These are phyloP conservation scores for Gopherus evgoodei DNA, from an alignment of 2,113 vertebrate genomes.

Conservation along the genomic window DNA sequence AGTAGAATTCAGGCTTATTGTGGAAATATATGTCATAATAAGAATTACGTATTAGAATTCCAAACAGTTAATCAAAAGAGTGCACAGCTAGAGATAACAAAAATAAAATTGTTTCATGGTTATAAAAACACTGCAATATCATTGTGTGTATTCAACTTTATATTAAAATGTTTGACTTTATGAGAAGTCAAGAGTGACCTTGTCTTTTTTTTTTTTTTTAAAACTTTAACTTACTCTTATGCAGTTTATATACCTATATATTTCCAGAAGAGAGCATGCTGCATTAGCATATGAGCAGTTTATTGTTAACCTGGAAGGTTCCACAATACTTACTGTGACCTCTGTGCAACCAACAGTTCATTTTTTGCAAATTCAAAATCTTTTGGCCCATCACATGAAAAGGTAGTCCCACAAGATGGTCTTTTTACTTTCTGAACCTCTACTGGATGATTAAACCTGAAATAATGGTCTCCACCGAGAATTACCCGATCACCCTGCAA, in stretches of 20 bases:
- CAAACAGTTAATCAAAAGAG: not conserved
- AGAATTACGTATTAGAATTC: not conserved
- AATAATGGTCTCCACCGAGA: slow-evolving; percentile 97
- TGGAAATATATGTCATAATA: not conserved
- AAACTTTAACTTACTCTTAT: not conserved
- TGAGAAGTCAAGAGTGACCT: not conserved
- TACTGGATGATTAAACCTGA: slow-evolving; percentile 94
- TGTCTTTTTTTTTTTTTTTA: not conserved
- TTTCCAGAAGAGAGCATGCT: not conserved
- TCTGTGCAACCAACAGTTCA: slow-evolving; percentile 90
- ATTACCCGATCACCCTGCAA: slow-evolving; percentile 92
- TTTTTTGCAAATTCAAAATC: slow-evolving; percentile 98
- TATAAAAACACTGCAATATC: not conserved
- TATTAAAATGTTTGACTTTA: not conserved
- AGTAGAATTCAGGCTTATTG: not conserved
- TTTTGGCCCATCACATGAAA: slow-evolving; percentile 83
- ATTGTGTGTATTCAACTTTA: not conserved
- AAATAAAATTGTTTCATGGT: not conserved
- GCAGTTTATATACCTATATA: not conserved
- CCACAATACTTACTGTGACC: slow-evolving; percentile 83
- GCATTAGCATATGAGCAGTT: not conserved
- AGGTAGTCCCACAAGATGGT: slow-evolving; percentile 70
- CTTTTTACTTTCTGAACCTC: slow-evolving; percentile 88
- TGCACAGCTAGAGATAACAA: not conserved
- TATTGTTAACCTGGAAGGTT: not conserved